phyloP scores from a whole-genome alignment of 2,113 vertebrate genomes.

The Syngnathus typhle region DNA sequence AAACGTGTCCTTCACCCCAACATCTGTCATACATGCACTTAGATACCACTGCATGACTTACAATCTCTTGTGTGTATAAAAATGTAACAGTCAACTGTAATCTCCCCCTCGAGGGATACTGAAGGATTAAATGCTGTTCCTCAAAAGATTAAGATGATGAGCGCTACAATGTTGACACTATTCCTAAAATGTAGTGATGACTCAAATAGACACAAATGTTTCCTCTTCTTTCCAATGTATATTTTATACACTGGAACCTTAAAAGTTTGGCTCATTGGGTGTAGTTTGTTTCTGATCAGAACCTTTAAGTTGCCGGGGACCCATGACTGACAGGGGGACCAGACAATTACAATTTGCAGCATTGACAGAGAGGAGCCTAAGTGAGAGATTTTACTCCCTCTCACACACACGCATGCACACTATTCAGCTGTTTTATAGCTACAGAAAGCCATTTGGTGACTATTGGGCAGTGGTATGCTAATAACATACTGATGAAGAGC shows the following conservation, averaged over 20 bases:
- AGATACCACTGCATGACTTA: neutral
- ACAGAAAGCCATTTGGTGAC: neutral
- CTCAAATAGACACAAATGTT: neutral
- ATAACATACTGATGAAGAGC: neutral
- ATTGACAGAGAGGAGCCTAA: no score
- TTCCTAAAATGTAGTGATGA: neutral
- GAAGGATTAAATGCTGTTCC: neutral
- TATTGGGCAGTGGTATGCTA: no score
- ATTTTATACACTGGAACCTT: neutral
- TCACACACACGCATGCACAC: no score
- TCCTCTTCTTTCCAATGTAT: neutral
- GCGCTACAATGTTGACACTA: neutral
- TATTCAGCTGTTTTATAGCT: neutral
- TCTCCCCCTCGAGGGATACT: neutral
- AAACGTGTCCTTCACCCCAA: neutral
- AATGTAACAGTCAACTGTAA: neutral
- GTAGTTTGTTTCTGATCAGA: no score
- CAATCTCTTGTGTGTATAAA: neutral
- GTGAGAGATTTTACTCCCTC: no score
- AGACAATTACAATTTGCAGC: no score
- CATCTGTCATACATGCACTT: neutral
- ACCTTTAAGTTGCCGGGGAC: no score
- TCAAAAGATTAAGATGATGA: slow-evolving; percentile 1
- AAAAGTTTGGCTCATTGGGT: no score
- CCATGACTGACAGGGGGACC: no score